Evolutionary conservation across 2,797 vertebrate species (phyloP), one percentile per base, ranked within the genome.

Genomic region (Sandelia bainsii): DNA sequence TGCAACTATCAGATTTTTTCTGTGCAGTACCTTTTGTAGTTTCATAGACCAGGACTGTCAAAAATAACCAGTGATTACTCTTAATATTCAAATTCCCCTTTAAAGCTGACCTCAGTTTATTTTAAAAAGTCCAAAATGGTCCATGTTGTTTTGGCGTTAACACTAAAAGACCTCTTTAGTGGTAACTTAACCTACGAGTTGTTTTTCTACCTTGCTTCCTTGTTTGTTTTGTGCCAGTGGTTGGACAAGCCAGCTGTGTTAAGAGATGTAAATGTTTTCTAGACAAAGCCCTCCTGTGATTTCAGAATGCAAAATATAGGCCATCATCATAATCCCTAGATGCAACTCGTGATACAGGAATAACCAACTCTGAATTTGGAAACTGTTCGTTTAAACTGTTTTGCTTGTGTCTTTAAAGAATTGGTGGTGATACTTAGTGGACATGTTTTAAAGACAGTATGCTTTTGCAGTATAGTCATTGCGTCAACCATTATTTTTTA

Each of bases 201-300:
- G 87, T 93, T 92, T 92, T 88, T 90, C 85, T 89, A 84, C 60
- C 68, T 51, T 56, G 58, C 83, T 89, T 83, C 80, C 77, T 84
- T 91, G 91, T 92, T 93, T 92, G 80, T 80, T 92, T 91, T 90
- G 89, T 70, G 80, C 87, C 89, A 89, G 90, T 88, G 86, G 86
- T 92, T 92, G 92, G 78, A 70, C 68, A 11, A 85, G 90, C 86
- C 93, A 94, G 92, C 92, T 94, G 93, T 93, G 93, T 94, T 90
- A 91, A 92, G 90, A 90, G 85, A 95, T 95, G 94, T 92, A 95
- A 95, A 95, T 95, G 61, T 74, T 79, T 79, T 84, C 77, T 76
- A 89, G 83, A 89, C 79, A 85, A 88, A 91, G 82, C 83, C 39
- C 56, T 72, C 80, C 73, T 88, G 87, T 89, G 90, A 92, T 93